Evolutionary conservation across 2,888 invertebrate species (phyloP).

Genomic region (Tetragnatha montana): DNA sequence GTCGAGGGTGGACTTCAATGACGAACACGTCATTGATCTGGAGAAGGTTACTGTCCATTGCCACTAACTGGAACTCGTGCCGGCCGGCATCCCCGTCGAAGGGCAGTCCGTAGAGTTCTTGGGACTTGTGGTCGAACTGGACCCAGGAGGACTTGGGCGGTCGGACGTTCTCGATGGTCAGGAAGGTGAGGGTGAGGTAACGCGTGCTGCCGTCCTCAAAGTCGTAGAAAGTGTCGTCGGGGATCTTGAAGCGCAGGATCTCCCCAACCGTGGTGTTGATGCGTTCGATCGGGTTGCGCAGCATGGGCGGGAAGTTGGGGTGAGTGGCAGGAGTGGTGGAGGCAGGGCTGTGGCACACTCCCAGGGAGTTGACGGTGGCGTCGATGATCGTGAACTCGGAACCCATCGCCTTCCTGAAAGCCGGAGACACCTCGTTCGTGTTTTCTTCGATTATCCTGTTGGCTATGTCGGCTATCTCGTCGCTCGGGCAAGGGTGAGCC

Average conservation of each 20-base stretch:
- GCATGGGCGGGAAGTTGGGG: slow-evolving; percentile 79
- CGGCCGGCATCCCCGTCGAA: slow-evolving; percentile 83
- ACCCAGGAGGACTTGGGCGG: slow-evolving; percentile 87
- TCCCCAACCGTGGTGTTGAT: slow-evolving; percentile 89
- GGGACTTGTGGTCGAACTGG: slow-evolving; percentile 85
- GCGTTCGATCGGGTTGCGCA: slow-evolving; percentile 89
- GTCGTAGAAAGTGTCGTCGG: slow-evolving; percentile 88
- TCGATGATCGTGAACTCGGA: slow-evolving; percentile 82
- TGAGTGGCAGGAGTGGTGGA: slow-evolving; percentile 71
- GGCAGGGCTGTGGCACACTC: slow-evolving; percentile 68
- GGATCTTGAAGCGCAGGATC: slow-evolving; percentile 86
- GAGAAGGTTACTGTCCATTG: slow-evolving; percentile 62
- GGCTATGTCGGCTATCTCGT: slow-evolving; percentile 76
- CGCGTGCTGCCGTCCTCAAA: slow-evolving; percentile 87
- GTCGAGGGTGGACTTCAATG: slow-evolving; percentile 68
- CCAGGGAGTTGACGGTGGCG: slow-evolving; percentile 69
- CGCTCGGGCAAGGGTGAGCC: slow-evolving; percentile 75
- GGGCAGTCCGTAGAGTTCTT: slow-evolving; percentile 90
- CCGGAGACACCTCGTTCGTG: slow-evolving; percentile 74
- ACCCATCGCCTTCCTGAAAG: slow-evolving; percentile 79
- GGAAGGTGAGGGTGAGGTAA: slow-evolving; percentile 82
- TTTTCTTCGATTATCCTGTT: slow-evolving; percentile 74
- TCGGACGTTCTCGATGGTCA: slow-evolving; percentile 82
- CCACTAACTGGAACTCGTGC: slow-evolving; percentile 85
- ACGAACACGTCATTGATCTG: slow-evolving; percentile 72